Conservation (phyloP, 2,113 vertebrate genomes). For the Caranx melampygus region DNA sequence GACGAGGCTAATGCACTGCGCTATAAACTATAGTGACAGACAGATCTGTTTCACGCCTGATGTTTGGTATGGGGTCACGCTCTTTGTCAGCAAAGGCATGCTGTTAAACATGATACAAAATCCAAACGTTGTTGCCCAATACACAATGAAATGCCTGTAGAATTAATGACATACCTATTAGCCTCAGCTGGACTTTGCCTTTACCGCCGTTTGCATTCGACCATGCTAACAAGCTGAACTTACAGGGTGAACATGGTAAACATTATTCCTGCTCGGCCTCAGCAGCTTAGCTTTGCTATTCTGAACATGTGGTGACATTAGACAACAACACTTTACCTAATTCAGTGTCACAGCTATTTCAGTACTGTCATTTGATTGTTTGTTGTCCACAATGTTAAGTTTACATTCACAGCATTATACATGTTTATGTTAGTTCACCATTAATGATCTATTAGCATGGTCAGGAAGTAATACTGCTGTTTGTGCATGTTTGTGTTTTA, state of each 20-base stretch:
- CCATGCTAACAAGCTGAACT: background rate
- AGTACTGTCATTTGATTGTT: background rate
- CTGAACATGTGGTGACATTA: background rate
- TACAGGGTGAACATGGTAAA: background rate
- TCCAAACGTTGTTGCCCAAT: background rate
- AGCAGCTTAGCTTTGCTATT: background rate
- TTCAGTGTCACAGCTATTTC: background rate
- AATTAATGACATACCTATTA: background rate
- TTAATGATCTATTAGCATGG: background rate
- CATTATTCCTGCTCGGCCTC: background rate
- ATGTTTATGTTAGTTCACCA: too few relatives aligned
- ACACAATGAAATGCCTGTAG: background rate
- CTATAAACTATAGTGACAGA: background rate
- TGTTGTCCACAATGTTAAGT: background rate
- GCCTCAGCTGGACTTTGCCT: background rate
- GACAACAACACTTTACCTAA: background rate
- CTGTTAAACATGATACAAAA: background rate
- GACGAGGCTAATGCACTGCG: background rate
- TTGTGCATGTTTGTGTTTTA: background rate
- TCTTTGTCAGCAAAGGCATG: background rate
- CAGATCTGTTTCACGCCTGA: constrained; percentile 4
- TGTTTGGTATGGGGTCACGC: background rate
- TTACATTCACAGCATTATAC: background rate
- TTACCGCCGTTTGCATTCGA: background rate
- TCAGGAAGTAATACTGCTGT: background rate